Conservation (phyloP, 64 coral and sea anemone genomes). For the Catalaphyllia jardinei region DNA sequence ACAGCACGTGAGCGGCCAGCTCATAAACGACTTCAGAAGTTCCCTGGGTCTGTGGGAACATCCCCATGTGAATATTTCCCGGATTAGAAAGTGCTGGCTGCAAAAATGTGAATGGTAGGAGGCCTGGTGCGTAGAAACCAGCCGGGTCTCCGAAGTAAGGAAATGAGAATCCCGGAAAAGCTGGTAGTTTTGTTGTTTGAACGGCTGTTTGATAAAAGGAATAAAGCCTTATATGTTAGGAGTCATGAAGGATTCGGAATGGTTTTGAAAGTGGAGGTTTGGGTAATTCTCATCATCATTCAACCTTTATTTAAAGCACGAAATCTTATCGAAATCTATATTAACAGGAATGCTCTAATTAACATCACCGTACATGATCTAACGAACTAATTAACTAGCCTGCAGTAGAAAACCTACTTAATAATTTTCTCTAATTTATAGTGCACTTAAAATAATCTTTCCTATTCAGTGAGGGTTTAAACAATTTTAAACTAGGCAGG, state of each 20-base stretch:
- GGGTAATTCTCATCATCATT: too few relatives aligned
- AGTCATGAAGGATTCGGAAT: not conserved
- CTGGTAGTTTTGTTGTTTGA: slow-evolving; percentile 84
- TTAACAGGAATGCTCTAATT: too few relatives aligned
- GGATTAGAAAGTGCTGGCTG: slow-evolving; percentile 60
- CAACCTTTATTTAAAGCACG: too few relatives aligned
- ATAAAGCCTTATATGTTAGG: not conserved
- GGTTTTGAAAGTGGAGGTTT: not conserved
- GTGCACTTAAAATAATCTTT: too few relatives aligned
- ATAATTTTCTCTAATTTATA: too few relatives aligned
- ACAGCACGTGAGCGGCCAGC: slow-evolving; percentile 83
- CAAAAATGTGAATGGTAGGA: slow-evolving; percentile 67
- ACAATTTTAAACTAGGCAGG: too few relatives aligned
- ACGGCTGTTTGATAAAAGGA: slow-evolving; percentile 45
- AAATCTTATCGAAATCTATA: too few relatives aligned
- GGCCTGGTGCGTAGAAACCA: slow-evolving; percentile 57
- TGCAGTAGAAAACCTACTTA: too few relatives aligned
- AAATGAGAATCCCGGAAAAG: slow-evolving; percentile 69
- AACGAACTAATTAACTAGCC: too few relatives aligned
- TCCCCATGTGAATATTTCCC: slow-evolving; percentile 53
- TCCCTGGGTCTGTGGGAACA: slow-evolving; percentile 58
- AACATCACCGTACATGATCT: too few relatives aligned
- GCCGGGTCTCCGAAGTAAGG: slow-evolving; percentile 66
- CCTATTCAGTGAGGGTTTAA: too few relatives aligned
- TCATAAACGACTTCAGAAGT: slow-evolving; percentile 84